Conservation (phyloP, 2,888 invertebrate genomes). For the Lepidocyrtinus sp. region DNA sequence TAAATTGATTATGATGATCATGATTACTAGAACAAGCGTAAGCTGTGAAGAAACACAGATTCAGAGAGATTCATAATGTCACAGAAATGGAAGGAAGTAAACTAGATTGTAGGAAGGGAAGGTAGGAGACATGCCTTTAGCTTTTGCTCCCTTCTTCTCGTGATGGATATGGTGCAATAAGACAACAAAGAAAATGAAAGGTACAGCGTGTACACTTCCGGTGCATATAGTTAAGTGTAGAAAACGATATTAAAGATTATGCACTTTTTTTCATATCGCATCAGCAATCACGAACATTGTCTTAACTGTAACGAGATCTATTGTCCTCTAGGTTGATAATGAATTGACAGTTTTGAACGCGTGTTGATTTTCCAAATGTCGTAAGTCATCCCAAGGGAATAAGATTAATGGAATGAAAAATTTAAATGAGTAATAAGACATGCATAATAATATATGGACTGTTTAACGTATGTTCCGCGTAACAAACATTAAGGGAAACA, state of each 20-base stretch:
- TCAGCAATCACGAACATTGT: slow-evolving; percentile 43
- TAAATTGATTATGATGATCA: background rate
- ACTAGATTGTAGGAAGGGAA: background rate
- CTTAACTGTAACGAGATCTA: slow-evolving; percentile 44
- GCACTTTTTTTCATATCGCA: slow-evolving; percentile 19
- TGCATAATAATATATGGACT: background rate
- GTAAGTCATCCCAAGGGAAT: background rate
- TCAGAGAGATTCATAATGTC: slow-evolving; percentile 39
- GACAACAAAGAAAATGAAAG: background rate
- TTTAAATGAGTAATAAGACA: background rate
- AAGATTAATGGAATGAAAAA: background rate
- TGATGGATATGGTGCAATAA: background rate
- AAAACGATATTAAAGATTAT: background rate
- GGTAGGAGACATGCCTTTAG: background rate
- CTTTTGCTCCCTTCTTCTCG: background rate
- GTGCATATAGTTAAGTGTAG: slow-evolving; percentile 16
- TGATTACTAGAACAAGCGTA: background rate
- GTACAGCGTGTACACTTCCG: slow-evolving; percentile 25
- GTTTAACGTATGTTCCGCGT: too few species aligned
- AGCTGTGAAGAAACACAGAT: background rate
- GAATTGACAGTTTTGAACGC: slow-evolving; percentile 29
- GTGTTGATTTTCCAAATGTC: background rate
- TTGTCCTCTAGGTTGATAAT: slow-evolving; percentile 43
- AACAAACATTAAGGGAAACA: too few species aligned
- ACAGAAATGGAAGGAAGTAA: slow-evolving; percentile 38